These are phyloP conservation scores for Chrysocyon brachyurus DNA, from an alignment of 2,797 vertebrate species.

Conservation along the genomic window DNA sequence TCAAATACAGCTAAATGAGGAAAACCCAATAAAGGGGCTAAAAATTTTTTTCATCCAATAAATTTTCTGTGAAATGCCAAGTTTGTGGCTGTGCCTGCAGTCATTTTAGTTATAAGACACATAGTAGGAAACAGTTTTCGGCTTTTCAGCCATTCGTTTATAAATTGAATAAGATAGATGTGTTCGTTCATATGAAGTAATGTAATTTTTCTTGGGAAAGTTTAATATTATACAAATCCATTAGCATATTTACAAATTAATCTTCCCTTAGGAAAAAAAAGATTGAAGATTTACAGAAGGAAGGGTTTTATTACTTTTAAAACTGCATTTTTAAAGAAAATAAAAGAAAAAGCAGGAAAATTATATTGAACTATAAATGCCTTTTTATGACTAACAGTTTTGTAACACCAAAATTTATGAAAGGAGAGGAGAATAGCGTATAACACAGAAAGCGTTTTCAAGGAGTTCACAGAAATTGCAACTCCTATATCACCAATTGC, in stretches of 20 bases:
- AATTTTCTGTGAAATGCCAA: constrained; percentile 70
- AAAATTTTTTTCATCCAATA: constrained; percentile 52
- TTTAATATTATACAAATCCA: constrained; percentile 91
- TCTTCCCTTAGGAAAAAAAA: constrained; percentile 90
- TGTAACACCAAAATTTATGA: constrained; percentile 87
- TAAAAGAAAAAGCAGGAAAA: constrained; percentile 88
- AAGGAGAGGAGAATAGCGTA: constrained; percentile 84
- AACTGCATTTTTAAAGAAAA: constrained; percentile 84
- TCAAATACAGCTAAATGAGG: constrained; percentile 50
- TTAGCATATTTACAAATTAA: constrained; percentile 93
- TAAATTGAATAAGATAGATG: constrained; percentile 90
- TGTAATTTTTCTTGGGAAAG: constrained; percentile 89
- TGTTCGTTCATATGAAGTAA: constrained; percentile 90
- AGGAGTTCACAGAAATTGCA: constrained; percentile 80
- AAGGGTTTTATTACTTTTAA: constrained; percentile 91
- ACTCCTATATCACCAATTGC: constrained; percentile 72
- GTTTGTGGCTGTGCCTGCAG: constrained; percentile 75
- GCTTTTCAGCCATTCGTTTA: constrained; percentile 87
- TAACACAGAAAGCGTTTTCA: constrained; percentile 61
- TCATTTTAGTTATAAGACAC: constrained; percentile 81
- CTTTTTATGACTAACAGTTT: constrained; percentile 88
- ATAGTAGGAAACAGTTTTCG: constrained; percentile 84
- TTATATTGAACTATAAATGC: constrained; percentile 89
- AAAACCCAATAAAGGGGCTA: constrained; percentile 76
- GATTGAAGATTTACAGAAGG: constrained; percentile 89